Base-by-base conservation (phyloP, 2,113 vertebrate species). In the Nicator chloris region DNA sequence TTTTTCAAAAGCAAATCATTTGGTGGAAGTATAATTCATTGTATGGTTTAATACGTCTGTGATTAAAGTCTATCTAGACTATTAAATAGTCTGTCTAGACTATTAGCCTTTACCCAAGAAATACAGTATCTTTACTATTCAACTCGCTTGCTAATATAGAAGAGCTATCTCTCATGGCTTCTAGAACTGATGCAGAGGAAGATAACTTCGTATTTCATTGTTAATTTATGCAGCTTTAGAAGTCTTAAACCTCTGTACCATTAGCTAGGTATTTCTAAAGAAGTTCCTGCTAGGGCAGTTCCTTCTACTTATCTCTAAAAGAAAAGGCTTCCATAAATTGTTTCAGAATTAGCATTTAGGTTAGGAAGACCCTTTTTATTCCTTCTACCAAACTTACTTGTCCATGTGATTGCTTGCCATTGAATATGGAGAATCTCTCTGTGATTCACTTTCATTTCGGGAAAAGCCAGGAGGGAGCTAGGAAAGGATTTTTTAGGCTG, bases 371-470 rank as follows among this genome's bases (percentile, higher is more conserved):
- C 9, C 10, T 72, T 86, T 50, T 87, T 13, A 10, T 80, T 82
- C 35, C 19, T 88, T 39, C 28, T 24, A 12, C 47, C 6, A 14
- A 14, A 6, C 69, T 84, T 82, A 13, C 33, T 95, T 88, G 33
- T 61, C 51, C 10, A 3, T 37, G 11, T 57, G 54, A 50, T 65
- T 69, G 5, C 23, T 10, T 11, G 7, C 9, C 35, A 1, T 1
- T 59, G 64, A 78, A 63, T 77, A 72, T 42, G 63, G 45, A 64
- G 28, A 90, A 54, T 82, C 11, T 91, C 26, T 35, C 24, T 8
- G 21, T 82, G 20, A 88, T 89, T 70, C 65, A 35, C 21, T 84
- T 95, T 93, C 40, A 51, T 92, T 97, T 79, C 73, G 42, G 42
- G 13, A 70, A 65, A 76, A n/a, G 9, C 19, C 9, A 10, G 2